Conservation (phyloP, 2,113 vertebrate genomes). For the Anarrhichthys ocellatus region DNA sequence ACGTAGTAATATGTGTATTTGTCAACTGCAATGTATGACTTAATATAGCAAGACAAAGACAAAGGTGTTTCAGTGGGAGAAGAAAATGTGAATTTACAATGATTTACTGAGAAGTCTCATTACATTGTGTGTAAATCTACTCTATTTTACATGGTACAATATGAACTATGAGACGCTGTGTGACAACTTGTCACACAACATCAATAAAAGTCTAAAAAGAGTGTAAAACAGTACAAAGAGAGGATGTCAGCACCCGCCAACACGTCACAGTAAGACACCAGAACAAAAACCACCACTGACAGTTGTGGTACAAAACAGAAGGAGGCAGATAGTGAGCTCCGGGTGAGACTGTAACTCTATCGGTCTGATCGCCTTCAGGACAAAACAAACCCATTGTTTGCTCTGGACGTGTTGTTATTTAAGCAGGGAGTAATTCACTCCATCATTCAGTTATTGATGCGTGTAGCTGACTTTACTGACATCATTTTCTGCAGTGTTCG, state of each 20-base stretch:
- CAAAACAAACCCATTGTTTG: background rate
- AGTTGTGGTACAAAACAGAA: background rate
- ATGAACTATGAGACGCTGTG: background rate
- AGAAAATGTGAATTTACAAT: background rate
- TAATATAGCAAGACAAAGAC: background rate
- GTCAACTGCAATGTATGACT: background rate
- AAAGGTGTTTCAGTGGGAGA: background rate
- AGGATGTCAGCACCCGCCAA: background rate
- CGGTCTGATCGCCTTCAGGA: background rate
- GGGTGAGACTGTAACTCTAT: background rate
- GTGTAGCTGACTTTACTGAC: background rate
- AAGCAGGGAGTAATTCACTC: background rate
- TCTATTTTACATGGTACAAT: background rate
- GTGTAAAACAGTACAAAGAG: background rate
- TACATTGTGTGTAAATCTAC: background rate
- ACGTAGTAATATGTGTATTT: background rate
- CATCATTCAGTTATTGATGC: background rate
- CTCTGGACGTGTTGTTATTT: background rate
- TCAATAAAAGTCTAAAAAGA: background rate
- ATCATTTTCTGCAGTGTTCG: background rate
- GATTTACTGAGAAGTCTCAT: background rate
- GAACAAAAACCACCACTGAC: background rate
- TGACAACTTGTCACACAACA: background rate
- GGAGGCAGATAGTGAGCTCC: no score
- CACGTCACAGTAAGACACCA: background rate